Conservation (phyloP, 2,113 vertebrate genomes). For the Physeter macrocephalus region DNA sequence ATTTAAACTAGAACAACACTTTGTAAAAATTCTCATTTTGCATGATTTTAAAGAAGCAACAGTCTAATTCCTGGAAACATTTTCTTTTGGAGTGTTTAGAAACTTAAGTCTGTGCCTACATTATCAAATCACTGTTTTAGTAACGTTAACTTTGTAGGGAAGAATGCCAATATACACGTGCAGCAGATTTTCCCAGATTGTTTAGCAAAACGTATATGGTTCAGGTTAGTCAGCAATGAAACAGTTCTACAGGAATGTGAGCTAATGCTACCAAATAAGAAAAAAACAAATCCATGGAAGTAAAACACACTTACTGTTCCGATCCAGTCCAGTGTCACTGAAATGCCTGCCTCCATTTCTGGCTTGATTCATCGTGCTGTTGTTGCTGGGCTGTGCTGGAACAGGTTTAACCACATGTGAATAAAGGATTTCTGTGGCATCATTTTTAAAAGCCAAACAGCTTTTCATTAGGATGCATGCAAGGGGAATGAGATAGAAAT, state of each 20-base stretch:
- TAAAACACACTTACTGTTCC: conserved; percentile 86
- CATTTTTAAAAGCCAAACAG: conserved; percentile 90
- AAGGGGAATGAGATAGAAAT: conserved; percentile 84
- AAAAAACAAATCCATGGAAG: neutral
- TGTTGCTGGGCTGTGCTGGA: conserved; percentile 83
- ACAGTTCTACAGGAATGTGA: neutral
- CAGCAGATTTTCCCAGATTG: conserved; percentile 39
- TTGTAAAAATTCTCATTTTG: neutral
- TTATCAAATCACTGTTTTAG: conserved; percentile 32
- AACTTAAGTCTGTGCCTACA: neutral
- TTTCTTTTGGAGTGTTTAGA: conserved; percentile 12
- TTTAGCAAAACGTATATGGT: conserved; percentile 32
- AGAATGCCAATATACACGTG: conserved; percentile 19
- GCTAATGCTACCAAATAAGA: conserved; percentile 2
- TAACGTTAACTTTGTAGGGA: conserved; percentile 42
- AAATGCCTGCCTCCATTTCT: conserved; percentile 88
- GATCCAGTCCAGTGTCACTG: conserved; percentile 77
- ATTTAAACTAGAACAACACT: neutral
- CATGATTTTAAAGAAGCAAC: conserved; percentile 24
- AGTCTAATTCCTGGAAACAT: conserved; percentile 9
- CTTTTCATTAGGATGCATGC: conserved; percentile 87
- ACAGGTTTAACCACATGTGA: conserved; percentile 83
- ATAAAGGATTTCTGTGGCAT: conserved; percentile 93
- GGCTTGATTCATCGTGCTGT: conserved; percentile 91
- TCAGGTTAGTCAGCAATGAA: conserved; percentile 34